Evolutionary conservation across 2,113 vertebrate genomes (phyloP).

Genomic region (Anthoscopus minutus): DNA sequence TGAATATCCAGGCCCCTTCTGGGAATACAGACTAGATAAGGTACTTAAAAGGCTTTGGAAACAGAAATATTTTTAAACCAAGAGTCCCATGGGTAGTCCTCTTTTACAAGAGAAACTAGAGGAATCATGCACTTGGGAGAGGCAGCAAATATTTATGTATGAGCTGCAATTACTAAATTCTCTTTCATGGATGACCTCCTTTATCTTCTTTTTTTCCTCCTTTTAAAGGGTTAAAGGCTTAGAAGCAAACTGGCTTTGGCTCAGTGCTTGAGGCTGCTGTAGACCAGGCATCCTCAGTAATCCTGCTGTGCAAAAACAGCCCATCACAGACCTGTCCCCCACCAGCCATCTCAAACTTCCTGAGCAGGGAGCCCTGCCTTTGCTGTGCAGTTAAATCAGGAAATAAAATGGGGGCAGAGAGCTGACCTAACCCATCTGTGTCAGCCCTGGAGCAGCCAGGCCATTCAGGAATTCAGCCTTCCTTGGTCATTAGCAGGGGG

Average conservation of each 20-base stretch:
- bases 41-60: background rate
- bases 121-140: background rate
- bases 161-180: slow-evolving; percentile 13
- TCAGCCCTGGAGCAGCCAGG: background rate
- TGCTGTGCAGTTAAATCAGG: background rate
- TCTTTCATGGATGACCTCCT: slow-evolving; percentile 4
- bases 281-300: background rate
- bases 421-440: background rate
- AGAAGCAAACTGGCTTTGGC: background rate
- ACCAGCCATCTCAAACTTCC: background rate
- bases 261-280: background rate
- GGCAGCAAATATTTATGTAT: slow-evolving; percentile 36
- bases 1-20: background rate
- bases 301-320: background rate
- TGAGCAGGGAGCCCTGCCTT: background rate
- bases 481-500: background rate
- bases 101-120: background rate
- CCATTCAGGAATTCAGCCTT: background rate
- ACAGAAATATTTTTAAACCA: background rate
- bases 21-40: background rate
- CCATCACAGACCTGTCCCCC: background rate
- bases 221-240: slow-evolving; percentile 4
- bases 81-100: background rate
- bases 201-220: background rate
- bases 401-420: background rate